These are phyloP conservation scores for Microtus montanus DNA, from an alignment of 2,113 vertebrate genomes.

Conservation along the genomic window DNA sequence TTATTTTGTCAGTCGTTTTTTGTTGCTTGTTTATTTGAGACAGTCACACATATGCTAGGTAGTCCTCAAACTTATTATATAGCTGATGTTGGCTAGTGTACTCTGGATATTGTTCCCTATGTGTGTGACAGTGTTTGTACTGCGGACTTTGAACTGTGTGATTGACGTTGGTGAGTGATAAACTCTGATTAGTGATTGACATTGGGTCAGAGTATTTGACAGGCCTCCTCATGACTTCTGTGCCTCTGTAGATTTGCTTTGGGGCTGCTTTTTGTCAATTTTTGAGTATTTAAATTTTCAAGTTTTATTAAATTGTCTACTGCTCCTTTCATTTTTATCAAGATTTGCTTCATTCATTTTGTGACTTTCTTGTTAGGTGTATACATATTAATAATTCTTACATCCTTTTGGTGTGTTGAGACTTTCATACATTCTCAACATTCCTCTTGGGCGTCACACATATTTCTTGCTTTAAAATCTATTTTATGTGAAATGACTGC, in stretches of 20 bases:
- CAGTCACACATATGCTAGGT: not conserved
- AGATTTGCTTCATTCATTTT: slow-evolving; percentile 2
- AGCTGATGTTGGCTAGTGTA: not conserved
- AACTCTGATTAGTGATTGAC: not conserved
- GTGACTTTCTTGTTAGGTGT: not conserved
- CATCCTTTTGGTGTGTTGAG: not conserved
- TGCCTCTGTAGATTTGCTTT: not conserved
- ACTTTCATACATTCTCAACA: not conserved
- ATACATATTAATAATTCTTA: slow-evolving; percentile 16
- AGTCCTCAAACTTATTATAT: not conserved
- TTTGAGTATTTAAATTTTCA: slow-evolving; percentile 4
- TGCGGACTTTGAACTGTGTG: not conserved
- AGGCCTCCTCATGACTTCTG: not conserved
- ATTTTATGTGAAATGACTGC: slow-evolving; percentile 26
- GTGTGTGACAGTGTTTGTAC: not conserved
- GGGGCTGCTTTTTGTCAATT: not conserved
- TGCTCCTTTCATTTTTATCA: not conserved
- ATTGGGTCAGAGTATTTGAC: not conserved
- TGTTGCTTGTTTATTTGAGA: not conserved
- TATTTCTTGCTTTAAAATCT: slow-evolving; percentile 5
- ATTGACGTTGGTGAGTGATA: not conserved
- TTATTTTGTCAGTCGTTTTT: not conserved
- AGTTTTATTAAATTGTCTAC: not conserved
- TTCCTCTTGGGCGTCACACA: not conserved
- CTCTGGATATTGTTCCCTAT: not conserved